phyloP scores from a whole-genome alignment of 2,113 vertebrate species.

The Seriola quinqueradiata region DNA sequence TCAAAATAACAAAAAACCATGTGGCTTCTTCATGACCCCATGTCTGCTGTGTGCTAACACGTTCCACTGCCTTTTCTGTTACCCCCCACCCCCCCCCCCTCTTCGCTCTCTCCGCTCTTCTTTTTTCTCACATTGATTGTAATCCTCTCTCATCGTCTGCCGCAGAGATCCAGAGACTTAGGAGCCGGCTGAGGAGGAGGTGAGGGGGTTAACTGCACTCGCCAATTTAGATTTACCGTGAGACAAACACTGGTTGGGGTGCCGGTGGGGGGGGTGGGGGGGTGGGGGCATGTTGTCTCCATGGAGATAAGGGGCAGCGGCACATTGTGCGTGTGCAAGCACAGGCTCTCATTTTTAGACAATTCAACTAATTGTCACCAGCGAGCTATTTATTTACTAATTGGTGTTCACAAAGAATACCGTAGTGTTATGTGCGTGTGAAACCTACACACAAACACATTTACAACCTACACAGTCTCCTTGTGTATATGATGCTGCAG shows the following conservation, averaged over 20 bases:
- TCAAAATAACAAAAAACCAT: conserved; percentile 10
- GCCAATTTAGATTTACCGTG: conserved; percentile 79
- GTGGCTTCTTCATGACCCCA: conserved; percentile 58
- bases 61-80: conserved; percentile 45
- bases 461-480: background rate
- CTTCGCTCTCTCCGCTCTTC: background rate
- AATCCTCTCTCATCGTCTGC: conserved; percentile 55
- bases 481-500: background rate
- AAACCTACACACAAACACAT: background rate
- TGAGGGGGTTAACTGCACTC: conserved; percentile 75
- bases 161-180: conserved; percentile 39
- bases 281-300: conserved; percentile 60
- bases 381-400: conserved; percentile 65
- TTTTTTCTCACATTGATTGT: conserved; percentile 60
- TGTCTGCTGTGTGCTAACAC: conserved; percentile 54
- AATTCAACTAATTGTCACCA: conserved; percentile 68
- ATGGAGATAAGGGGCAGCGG: conserved; percentile 70
- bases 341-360: conserved; percentile 47
- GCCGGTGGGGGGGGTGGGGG: background rate
- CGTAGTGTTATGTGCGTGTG: conserved; percentile 10
- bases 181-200: conserved; percentile 46
- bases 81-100: background rate
- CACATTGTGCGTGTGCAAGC: conserved; percentile 33
- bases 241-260: conserved; percentile 66
- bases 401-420: conserved; percentile 9